Evolutionary conservation across 2,797 vertebrate genomes (phyloP), one percentile per base, ranked within the genome.

Genomic region (Ara ararauna): DNA sequence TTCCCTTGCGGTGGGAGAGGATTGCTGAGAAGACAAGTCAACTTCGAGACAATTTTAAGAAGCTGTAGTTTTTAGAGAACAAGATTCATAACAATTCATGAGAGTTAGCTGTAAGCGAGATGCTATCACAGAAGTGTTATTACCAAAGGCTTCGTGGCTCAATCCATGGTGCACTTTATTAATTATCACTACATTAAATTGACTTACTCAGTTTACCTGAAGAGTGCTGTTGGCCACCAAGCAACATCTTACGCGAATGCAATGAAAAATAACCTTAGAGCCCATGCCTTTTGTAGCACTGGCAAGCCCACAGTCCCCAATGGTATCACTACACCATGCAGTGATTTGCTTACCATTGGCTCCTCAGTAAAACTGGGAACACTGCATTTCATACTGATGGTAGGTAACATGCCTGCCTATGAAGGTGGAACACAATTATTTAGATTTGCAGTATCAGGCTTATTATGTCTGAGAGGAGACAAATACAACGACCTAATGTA

Each of bases 361-460:
- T 29, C 47, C 27, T 42, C 54, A 18, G 13, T 0, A 23, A 48
- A 85, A 60, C 34, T 32, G 80, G 9, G 2, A 0, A 13, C 4
- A 3, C 71, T 2, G 0, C 0, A 2, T 5, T 18, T 20, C 51
- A 18, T 6, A 29, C 9, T 9, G 10, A 29, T 1, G 1, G 56
- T 38, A 51, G 48, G 61, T 54, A 29, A 32, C 10, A 5, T 1
- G 13, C 32, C 32, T 40, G 72, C 54, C 60, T 29, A 0, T 0
- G 4, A 29, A 44, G n/a, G 42, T 22, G 24, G n/a, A 23, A 82
- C 42, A 40, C 60, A 30, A 47, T 44, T 68, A 61, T 66, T 93
- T 24, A 30, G 26, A 50, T 72, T 50, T 15, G 73, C 51, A 83
- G 20, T 7, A 44, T 50, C 7, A 23, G 66, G 56, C 10, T 77